These are phyloP conservation scores for Scaptomyza parva DNA, from an alignment of 2,888 invertebrate species.

Conservation along the genomic window DNA sequence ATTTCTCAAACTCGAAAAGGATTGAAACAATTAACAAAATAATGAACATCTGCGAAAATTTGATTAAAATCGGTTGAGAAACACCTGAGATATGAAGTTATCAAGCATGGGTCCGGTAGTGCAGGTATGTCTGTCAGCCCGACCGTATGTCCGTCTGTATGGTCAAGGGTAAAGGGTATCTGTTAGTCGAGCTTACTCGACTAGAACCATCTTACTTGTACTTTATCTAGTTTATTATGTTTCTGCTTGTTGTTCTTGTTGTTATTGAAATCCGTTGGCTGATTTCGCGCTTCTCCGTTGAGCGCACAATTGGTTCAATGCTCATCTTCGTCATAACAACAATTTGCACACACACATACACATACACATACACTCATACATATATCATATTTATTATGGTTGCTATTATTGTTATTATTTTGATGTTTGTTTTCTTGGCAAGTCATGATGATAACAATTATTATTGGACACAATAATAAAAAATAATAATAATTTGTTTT, in stretches of 20 bases:
- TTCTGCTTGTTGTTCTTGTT: constrained; percentile 2
- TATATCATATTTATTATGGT: constrained; percentile 41
- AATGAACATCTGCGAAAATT: too few relatives aligned
- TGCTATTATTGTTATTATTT: constrained; percentile 30
- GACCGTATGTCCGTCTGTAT: too few relatives aligned
- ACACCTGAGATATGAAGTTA: too few relatives aligned
- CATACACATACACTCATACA: constrained; percentile 15
- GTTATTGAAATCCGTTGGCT: constrained; percentile 46
- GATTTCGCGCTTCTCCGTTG: constrained; percentile 62
- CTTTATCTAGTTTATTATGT: neutral
- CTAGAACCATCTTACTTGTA: too few relatives aligned
- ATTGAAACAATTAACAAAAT: too few relatives aligned
- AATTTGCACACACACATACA: constrained; percentile 55
- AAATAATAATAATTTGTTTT: constrained; percentile 4
- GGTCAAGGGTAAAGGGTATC: too few relatives aligned
- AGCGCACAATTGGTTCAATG: constrained; percentile 79
- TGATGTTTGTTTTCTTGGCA: constrained; percentile 11
- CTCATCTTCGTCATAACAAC: constrained; percentile 70
- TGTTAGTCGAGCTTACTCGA: too few relatives aligned
- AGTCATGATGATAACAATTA: constrained; percentile 45
- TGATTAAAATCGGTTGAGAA: too few relatives aligned
- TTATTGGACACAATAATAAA: constrained; percentile 40
- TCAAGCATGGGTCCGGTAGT: too few relatives aligned
- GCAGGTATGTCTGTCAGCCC: too few relatives aligned
- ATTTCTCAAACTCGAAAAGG: too few relatives aligned